These are phyloP conservation scores for Clepsis dumicolana DNA, from an alignment of 2,888 invertebrate genomes.

Conservation along the genomic window DNA sequence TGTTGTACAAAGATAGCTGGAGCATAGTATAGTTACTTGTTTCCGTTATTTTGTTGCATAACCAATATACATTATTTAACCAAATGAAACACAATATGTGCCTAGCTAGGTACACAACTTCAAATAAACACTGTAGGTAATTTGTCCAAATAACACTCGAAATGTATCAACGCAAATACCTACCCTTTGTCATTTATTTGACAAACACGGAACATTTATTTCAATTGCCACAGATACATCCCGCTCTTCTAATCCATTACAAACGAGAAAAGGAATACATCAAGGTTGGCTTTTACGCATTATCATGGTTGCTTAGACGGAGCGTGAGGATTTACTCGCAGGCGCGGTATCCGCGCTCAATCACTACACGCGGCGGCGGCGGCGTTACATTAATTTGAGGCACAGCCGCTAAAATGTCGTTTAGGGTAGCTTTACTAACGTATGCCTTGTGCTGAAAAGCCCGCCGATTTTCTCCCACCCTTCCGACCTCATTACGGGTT, in stretches of 20 bases:
- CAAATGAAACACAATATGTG: no score
- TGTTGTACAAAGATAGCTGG: no score
- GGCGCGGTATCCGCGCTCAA: slow-evolving; percentile 21
- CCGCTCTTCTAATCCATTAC: slow-evolving; percentile 18
- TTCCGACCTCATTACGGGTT: slow-evolving; percentile 28
- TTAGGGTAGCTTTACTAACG: slow-evolving; percentile 37
- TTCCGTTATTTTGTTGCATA: no score
- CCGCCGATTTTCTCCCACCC: slow-evolving; percentile 5
- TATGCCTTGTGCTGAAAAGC: slow-evolving; percentile 24
- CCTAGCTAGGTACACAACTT: no score
- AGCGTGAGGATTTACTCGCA: slow-evolving; percentile 11
- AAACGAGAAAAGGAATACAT: slow-evolving; percentile 4
- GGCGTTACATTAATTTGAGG: slow-evolving; percentile 26
- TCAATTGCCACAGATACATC: slow-evolving; percentile 11
- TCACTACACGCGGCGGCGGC: slow-evolving; percentile 22
- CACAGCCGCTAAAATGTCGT: slow-evolving; percentile 38
- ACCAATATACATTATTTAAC: no score
- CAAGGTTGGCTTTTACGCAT: slow-evolving; percentile 22
- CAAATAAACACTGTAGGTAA: slow-evolving; percentile 3
- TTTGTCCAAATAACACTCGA: background rate
- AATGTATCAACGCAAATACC: background rate
- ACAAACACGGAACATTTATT: background rate
- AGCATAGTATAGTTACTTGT: no score
- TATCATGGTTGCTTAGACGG: slow-evolving; percentile 16
- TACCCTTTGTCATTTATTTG: slow-evolving; percentile 7